Evolutionary conservation across 2,888 invertebrate genomes (phyloP), one percentile per base, ranked within the genome.

Genomic region (Ichneumoninae sp.): DNA sequence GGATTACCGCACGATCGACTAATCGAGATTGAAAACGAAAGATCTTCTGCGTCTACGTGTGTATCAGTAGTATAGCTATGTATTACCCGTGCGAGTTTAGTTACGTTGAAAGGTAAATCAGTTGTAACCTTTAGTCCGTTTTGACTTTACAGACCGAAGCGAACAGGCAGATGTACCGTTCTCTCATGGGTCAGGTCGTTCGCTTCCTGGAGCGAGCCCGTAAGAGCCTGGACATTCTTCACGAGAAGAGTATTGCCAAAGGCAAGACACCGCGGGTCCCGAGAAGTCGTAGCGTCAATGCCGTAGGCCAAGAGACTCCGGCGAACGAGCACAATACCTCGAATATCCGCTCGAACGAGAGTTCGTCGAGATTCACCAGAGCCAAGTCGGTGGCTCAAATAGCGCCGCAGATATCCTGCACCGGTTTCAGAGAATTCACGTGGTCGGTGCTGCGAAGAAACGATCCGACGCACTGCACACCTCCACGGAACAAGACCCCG

Each of bases 111-210:
- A 57, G 66, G 26, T 81, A 76, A 80, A 80, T 70, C 57, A 65
- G 44, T 33, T n/a, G 36, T 82, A 72, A 83, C 26, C 47, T 76
- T 80, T 60, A 22, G n/a, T 57, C 60, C 60, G 36, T 74, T 19
- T 81, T 69, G 74, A 90, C 94, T 80, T 92, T 95, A 89, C 94
- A 96, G 96, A 95, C 96, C 85, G 96, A 96, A 92, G 95, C 96
- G 75, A 96, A 96, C 92, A 94, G 96, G 86, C 96, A 96, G 92
- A 96, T 96, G 96, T 96, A 96, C 93, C 95, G 96, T 92, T 96
- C 96, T 44, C 94, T 96, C 90, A 95, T 97, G 94, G 95, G 95
- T 91, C 96, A 96, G 93, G 96, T 96, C 87, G 95, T 96, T 62
- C 95, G 95, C 83, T 96, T 96, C 92, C 93, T 97, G 89, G 96